A percentile compares a stretch with the other conserved stretches of the same genome.
Evolutionary conservation across 2,888 invertebrate genomes (phyloP).

Genomic region (Allacma fusca): DNA sequence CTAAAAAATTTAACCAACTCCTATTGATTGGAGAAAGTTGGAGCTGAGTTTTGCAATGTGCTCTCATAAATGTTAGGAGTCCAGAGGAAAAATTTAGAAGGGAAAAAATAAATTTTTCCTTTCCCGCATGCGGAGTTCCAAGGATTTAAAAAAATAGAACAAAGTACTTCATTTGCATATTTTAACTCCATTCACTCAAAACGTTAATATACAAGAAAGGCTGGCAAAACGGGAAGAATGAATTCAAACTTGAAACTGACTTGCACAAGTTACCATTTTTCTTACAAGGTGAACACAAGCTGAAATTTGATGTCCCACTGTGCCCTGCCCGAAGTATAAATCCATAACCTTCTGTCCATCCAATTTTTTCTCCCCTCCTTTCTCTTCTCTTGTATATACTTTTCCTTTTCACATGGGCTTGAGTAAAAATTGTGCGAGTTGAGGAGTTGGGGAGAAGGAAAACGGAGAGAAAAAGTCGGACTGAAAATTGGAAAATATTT

Average conservation of each 20-base stretch:
- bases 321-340: slow-evolving; percentile 23
- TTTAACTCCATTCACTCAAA: too few species aligned
- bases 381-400: neutral
- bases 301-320: slow-evolving; percentile 30
- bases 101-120: neutral
- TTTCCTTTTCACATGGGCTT: too few species aligned
- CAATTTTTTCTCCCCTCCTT: neutral
- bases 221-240: too few species aligned
- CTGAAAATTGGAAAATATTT: slow-evolving; percentile 39
- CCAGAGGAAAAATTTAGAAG: neutral
- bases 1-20: too few species aligned
- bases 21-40: too few species aligned
- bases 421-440: too few species aligned
- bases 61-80: too few species aligned
- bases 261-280: too few species aligned
- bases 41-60: too few species aligned
- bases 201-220: neutral
- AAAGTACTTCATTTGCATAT: too few species aligned
- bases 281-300: neutral
- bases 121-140: neutral
- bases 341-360: neutral
- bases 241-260: too few species aligned
- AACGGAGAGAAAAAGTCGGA: slow-evolving; percentile 3
- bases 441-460: neutral
- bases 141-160: slow-evolving; percentile 19